Evolutionary conservation across 2,797 vertebrate species (phyloP), one percentile per base, ranked within the genome.

Genomic region (Poeciliopsis infans): DNA sequence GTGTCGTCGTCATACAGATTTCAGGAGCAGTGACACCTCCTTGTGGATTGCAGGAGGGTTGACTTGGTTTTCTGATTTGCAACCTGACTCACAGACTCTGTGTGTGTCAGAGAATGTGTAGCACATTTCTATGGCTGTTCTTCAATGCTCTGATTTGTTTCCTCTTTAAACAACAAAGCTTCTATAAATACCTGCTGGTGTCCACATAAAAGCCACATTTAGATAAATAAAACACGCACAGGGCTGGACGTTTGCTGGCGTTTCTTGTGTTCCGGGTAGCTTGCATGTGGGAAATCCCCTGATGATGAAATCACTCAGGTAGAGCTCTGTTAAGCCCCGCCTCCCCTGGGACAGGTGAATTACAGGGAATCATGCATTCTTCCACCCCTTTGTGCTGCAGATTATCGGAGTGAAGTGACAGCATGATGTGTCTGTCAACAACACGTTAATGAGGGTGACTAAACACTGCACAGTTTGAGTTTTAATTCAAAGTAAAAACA

Each of bases 271-370:
- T 87, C 79, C 86, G 83, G 45, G 61, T 53, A 18, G 53, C 61
- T 31, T 43, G 85, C 78, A 66, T 75, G 64, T 72, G 76, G 87
- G 83, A 90, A 92, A 88, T 41, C 76, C 86, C 61, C 2, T 70
- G 68, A 46, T 49, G 80, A 71, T 89, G 82, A 86, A 76, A 33
- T 88, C 85, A 84, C 78, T 55, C 80, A 88, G 86, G 90, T 86
- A 45, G 57, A 74, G 36, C 18, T 33, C n/a, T 33, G 25, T 12
- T 72, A 75, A 31, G 4, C 70, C 57, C 16, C 45, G 8, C 23
- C 81, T 70, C 49, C 18, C 43, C 43, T 49, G 46, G 13, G 13
- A 71, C 36, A 77, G 78, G 64, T 70, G 33, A 74, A 53, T 70
- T 5, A 47, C 25, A 33, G 53, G 68, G 53, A 76, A 75, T 25